Percentiles rank a stretch among this genome's conserved stretches.
Conservation (phyloP, 2,888 invertebrate species). For the Cantharis nigra region DNA sequence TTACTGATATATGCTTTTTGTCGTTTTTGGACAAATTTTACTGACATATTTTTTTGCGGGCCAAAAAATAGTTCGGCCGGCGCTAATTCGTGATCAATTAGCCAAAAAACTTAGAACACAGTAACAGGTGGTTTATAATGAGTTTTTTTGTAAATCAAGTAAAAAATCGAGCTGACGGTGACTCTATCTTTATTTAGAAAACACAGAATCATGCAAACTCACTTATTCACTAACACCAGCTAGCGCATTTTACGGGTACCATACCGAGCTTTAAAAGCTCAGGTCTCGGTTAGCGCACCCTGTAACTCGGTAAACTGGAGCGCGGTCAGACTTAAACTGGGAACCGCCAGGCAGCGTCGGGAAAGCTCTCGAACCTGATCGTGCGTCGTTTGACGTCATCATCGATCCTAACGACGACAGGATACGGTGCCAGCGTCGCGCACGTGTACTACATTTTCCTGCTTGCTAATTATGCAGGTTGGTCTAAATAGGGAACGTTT, state of each 20-base stretch:
- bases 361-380: conserved; percentile 34
- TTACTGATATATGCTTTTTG: too few species aligned
- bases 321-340: conserved; percentile 47
- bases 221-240: conserved; percentile 41
- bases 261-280: conserved; percentile 27
- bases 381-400: conserved; percentile 35
- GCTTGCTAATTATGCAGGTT: conserved; percentile 12
- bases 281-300: conserved; percentile 38
- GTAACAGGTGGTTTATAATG: conserved; percentile 36
- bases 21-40: too few species aligned
- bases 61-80: neutral
- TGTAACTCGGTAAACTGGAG: conserved; percentile 42
- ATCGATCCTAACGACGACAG: conserved; percentile 33
- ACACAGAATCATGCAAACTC: conserved; percentile 32
- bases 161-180: conserved; percentile 16
- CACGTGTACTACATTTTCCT: conserved; percentile 19
- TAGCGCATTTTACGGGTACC: conserved; percentile 43
- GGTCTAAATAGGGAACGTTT: conserved; percentile 1
- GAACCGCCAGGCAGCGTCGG: conserved; percentile 49
- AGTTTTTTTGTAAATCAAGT: conserved; percentile 13
- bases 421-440: conserved; percentile 22
- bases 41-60: neutral
- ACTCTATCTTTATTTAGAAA: conserved; percentile 25
- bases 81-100: neutral
- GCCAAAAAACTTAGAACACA: neutral